These are phyloP conservation scores for Diarsia rubi DNA, from an alignment of 2,888 invertebrate genomes.

Conservation along the genomic window DNA sequence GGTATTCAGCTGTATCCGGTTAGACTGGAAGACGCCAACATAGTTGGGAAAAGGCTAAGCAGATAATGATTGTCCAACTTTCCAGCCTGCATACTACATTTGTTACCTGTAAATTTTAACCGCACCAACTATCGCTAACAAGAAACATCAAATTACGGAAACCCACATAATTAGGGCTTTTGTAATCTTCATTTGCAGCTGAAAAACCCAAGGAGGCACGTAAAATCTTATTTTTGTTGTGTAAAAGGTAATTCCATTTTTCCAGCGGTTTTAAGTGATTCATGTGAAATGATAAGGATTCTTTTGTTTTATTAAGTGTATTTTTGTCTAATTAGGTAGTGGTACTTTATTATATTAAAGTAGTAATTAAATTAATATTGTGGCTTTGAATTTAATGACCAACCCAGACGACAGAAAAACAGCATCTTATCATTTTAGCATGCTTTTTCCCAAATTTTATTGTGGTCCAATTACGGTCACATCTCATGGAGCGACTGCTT, in stretches of 20 bases:
- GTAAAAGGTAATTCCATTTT: conserved; percentile 43
- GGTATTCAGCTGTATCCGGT: no score
- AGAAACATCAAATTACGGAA: conserved; percentile 10
- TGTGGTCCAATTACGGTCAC: no score
- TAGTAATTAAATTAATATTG: not conserved
- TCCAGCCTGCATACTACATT: not conserved
- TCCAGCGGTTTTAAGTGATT: conserved; percentile 12
- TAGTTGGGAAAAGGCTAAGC: no score
- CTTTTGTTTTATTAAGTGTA: not conserved
- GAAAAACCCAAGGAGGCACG: conserved; percentile 19
- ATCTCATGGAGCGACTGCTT: no score
- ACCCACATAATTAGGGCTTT: not conserved
- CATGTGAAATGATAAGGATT: conserved; percentile 16
- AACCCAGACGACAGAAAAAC: no score
- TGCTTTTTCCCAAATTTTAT: no score
- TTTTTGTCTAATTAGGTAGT: not conserved
- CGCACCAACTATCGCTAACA: not conserved
- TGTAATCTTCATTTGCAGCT: not conserved
- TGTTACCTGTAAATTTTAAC: conserved; percentile 15
- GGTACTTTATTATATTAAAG: not conserved
- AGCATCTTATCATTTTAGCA: no score
- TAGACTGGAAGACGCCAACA: no score
- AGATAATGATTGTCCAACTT: not conserved
- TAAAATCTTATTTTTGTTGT: conserved; percentile 23
- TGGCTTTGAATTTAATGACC: conserved; percentile 6